phyloP scores from a whole-genome alignment of 2,888 invertebrate species.

The Stenurella melanura region DNA sequence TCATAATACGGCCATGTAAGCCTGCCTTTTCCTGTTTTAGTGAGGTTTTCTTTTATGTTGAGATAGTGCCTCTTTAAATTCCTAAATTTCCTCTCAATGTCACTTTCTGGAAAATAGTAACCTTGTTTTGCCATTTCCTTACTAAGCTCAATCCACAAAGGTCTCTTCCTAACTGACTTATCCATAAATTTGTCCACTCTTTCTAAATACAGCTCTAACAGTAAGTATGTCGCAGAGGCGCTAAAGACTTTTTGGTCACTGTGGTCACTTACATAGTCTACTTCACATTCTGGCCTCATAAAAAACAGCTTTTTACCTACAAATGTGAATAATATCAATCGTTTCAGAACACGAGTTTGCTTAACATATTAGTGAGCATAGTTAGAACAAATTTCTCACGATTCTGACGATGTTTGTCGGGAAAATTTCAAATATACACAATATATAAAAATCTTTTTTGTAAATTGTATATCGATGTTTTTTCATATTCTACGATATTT shows the following conservation, averaged over 20 bases:
- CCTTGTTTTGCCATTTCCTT: background rate
- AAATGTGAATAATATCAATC: background rate
- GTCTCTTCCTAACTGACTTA: background rate
- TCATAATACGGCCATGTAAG: background rate
- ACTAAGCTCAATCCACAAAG: background rate
- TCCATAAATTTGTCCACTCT: background rate
- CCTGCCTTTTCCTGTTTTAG: background rate
- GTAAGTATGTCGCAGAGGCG: background rate
- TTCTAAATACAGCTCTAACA: background rate
- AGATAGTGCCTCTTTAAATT: background rate
- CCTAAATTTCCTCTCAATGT: background rate
- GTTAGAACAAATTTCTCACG: no score
- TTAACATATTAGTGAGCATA: no score
- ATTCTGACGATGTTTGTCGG: no score
- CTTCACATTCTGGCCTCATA: conserved; percentile 1
- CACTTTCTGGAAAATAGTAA: background rate
- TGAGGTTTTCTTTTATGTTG: background rate
- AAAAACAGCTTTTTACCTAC: background rate
- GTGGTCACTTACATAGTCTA: background rate
- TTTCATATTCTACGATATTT: no score
- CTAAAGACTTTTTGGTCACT: background rate
- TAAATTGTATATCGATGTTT: no score
- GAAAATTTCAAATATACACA: no score
- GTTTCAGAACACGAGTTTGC: no score
- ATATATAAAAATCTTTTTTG: no score